These are phyloP conservation scores for Agapornis canus DNA, from an alignment of 2,797 vertebrate genomes.

Conservation along the genomic window DNA sequence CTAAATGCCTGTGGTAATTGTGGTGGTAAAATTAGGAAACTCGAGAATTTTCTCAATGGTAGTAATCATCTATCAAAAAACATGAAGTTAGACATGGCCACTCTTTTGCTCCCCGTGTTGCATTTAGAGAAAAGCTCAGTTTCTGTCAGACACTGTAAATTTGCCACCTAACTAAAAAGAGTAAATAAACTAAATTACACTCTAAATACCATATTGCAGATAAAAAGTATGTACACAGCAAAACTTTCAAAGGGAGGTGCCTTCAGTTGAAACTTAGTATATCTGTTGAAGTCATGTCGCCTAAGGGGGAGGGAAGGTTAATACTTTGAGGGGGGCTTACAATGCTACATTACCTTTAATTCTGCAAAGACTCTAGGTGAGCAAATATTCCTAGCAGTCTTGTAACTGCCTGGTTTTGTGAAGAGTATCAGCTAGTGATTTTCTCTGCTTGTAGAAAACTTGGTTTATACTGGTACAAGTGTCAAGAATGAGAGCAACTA, in stretches of 20 bases:
- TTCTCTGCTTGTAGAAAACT: background rate
- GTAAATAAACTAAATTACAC: background rate
- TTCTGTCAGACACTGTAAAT: background rate
- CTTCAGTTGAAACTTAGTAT: background rate
- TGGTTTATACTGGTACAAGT: background rate
- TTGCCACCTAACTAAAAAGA: background rate
- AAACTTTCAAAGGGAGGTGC: background rate
- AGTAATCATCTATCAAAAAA: background rate
- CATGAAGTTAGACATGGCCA: background rate
- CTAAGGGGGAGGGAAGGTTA: background rate
- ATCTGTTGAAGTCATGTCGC: background rate
- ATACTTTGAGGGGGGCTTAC: background rate
- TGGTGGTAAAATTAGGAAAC: background rate
- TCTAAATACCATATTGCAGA: background rate
- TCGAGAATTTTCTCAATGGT: background rate
- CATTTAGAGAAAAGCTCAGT: background rate
- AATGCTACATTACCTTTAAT: background rate
- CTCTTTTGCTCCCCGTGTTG: background rate
- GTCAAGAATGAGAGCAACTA: background rate
- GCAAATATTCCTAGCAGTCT: background rate
- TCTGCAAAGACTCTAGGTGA: background rate
- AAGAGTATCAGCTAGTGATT: background rate
- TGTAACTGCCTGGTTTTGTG: background rate
- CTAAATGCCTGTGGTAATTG: background rate
- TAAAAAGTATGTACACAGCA: background rate